Evolutionary conservation across 2,113 vertebrate genomes (phyloP), one percentile per base, ranked within the genome.

Genomic region (Thinocorus orbignyianus): DNA sequence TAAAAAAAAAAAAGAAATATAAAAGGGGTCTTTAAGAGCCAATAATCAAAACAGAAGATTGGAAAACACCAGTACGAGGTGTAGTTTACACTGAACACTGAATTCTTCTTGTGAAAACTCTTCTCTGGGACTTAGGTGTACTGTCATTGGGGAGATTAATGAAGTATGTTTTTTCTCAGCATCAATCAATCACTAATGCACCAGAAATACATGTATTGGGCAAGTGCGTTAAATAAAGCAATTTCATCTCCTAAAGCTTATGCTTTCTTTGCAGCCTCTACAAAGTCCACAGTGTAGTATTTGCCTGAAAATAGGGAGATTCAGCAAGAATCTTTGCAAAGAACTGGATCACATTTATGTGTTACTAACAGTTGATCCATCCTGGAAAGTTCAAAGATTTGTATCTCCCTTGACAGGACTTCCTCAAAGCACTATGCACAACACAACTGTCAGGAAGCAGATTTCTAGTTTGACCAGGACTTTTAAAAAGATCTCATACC

Each of bases 341-440:
- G 76, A 92, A 92, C 20, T 76, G 64, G 73, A 89, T 68, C 9
- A 4, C 17, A n/a, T 88, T 71, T 92, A 46, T 52, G 46, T 82
- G 42, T 33, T 86, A 78, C 69, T 66, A 92, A 81, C 24, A 61
- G 69, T 52, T 84, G 66, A 95, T 92, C 90, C 80, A 88, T 17
- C 58, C n/a, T 41, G 62, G 66, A 46, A 95, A 92, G 88, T 71
- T 92, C 74, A 76, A 95, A 94, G 78, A 90, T 83, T 76, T 65
- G 0, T 60, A 83, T 85, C 73, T 96, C 68, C 86, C 69, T 62
- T 66, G 70, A 51, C 1, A 73, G 58, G 42, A 72, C 41, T 81
- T 83, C 68, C 92, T 97, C 89, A 92, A 93, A 95, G 81, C 37
- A 78, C 66, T 39, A 54, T 0, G 8, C 1, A 0, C 90, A 62